Conservation (phyloP, 1,140 invertebrate genomes). For the Aphelenchoides avenae region DNA sequence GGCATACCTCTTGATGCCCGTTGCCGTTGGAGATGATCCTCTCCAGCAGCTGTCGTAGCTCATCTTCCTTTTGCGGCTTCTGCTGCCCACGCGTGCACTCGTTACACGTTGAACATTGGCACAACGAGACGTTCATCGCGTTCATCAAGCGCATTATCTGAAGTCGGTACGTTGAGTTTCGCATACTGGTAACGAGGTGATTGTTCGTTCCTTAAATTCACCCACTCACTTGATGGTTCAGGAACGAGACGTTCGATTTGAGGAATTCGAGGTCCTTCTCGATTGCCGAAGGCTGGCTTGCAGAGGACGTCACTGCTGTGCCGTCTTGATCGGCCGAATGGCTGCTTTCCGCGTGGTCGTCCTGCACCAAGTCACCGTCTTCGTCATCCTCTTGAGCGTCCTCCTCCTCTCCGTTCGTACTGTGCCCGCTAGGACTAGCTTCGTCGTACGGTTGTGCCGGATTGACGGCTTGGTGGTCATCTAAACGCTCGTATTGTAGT, state of each 20-base stretch:
- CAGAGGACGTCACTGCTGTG: no score
- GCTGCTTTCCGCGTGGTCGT: no score
- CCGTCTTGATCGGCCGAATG: no score
- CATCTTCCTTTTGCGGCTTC: conserved; percentile 1
- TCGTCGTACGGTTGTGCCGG: no score
- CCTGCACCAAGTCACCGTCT: no score
- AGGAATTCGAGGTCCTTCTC: not conserved
- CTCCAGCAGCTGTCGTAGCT: not conserved
- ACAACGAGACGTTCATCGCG: conserved; percentile 10
- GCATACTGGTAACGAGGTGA: not conserved
- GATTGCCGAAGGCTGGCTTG: conserved; percentile 2
- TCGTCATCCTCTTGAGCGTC: no score
- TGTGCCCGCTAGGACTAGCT: no score
- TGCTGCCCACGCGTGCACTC: conserved; percentile 2
- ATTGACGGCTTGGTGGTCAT: no score
- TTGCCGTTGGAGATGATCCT: not conserved
- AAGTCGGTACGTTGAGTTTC: not conserved
- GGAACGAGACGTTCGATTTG: conserved; percentile 12
- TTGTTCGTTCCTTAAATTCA: not conserved
- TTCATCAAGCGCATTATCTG: conserved; percentile 18
- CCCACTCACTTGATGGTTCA: conserved; percentile 9
- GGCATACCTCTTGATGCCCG: not conserved
- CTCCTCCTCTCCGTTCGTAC: no score
- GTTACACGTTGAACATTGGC: conserved; percentile 9
- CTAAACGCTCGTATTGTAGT: no score